A percentile compares a stretch with the other conserved stretches of the same genome.
These are phyloP conservation scores for Pteropus rufus DNA, from an alignment of 2,797 vertebrate genomes.

Conservation along the genomic window DNA sequence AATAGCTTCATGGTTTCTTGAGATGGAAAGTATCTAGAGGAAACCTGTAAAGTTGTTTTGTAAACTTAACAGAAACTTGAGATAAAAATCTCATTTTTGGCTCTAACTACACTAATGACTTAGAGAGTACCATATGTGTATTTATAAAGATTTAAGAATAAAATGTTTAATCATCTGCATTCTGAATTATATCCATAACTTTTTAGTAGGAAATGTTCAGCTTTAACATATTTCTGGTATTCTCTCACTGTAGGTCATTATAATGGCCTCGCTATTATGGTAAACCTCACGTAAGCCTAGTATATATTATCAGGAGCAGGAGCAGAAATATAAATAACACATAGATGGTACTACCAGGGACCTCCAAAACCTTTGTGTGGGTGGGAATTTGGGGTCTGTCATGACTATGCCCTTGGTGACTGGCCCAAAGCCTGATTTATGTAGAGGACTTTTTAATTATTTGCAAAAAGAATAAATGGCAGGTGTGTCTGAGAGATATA, in stretches of 20 bases:
- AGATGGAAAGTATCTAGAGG: slow-evolving; percentile 42
- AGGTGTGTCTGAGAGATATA: neutral
- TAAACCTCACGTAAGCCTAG: neutral
- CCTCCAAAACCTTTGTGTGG: neutral
- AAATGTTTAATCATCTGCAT: slow-evolving; percentile 46
- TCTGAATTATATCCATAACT: slow-evolving; percentile 16
- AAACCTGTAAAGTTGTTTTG: slow-evolving; percentile 61
- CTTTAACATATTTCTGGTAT: slow-evolving; percentile 22
- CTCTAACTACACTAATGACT: slow-evolving; percentile 4
- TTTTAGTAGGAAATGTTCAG: neutral
- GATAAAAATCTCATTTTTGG: slow-evolving; percentile 65
- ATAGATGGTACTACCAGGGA: neutral
- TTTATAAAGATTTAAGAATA: slow-evolving; percentile 46
- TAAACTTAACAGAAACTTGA: slow-evolving; percentile 60
- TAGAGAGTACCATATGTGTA: slow-evolving; percentile 43
- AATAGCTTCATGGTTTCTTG: slow-evolving; percentile 49
- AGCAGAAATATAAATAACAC: neutral
- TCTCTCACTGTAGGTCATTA: neutral
- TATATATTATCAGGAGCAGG: neutral
- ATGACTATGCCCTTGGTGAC: neutral
- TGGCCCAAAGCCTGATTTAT: neutral
- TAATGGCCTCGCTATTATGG: neutral
- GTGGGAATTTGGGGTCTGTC: neutral
- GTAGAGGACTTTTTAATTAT: neutral
- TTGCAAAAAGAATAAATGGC: neutral